phyloP scores from a whole-genome alignment of 2,797 vertebrate species.

The Pseudomugil tenellus region DNA sequence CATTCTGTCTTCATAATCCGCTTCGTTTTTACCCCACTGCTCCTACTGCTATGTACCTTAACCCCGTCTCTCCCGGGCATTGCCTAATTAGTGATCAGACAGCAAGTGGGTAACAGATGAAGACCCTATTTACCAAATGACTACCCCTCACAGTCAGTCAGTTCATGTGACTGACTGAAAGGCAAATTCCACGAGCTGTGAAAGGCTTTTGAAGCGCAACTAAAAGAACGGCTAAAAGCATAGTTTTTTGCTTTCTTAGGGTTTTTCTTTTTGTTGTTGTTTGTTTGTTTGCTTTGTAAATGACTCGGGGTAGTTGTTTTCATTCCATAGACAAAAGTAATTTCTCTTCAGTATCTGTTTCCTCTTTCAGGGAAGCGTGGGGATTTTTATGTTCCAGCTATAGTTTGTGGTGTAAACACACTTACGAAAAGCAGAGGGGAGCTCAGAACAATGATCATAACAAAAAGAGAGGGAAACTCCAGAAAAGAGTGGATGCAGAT shows the following conservation, averaged over 20 bases:
- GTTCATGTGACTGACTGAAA: constrained; percentile 11
- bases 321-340: constrained; percentile 3
- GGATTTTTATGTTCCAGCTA: constrained; percentile 34
- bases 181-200: constrained; percentile 10
- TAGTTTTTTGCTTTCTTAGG: neutral
- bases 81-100: constrained; percentile 45
- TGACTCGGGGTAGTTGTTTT: constrained; percentile 26
- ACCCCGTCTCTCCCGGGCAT: constrained; percentile 20
- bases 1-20: constrained; percentile 14
- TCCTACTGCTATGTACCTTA: constrained; percentile 21
- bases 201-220: constrained; percentile 25
- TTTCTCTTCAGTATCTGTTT: constrained; percentile 30
- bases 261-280: neutral
- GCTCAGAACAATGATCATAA: constrained; percentile 16
- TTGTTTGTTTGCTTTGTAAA: neutral
- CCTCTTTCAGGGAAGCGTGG: constrained; percentile 48
- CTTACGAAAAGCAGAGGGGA: constrained; percentile 25
- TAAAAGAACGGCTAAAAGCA: neutral
- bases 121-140: constrained; percentile 36
- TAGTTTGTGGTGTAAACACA: constrained; percentile 34
- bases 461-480: constrained; percentile 30
- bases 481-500: neutral
- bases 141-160: no score
- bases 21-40: constrained; percentile 6
- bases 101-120: constrained; percentile 25